Conservation (phyloP, 2,888 invertebrate species). For the Cephus pulcher region DNA sequence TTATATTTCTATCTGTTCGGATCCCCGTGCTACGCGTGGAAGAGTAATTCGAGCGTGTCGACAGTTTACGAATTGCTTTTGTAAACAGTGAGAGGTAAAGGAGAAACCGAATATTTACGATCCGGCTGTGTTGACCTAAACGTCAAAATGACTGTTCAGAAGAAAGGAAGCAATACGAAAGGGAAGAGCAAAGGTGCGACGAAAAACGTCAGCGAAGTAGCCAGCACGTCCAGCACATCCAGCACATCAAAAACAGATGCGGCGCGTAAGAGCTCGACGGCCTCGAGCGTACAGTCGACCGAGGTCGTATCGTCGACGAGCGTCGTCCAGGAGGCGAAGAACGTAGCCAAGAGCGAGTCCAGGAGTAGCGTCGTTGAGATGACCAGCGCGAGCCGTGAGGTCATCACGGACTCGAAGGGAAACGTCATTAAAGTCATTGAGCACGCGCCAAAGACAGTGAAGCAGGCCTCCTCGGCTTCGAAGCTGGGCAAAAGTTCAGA, state of each 20-base stretch:
- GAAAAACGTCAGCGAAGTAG: constrained; percentile 28
- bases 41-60: not conserved
- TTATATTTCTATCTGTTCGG: not conserved
- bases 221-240: constrained; percentile 22
- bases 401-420: constrained; percentile 56
- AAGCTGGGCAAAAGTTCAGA: constrained; percentile 38
- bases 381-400: constrained; percentile 52
- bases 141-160: constrained; percentile 39
- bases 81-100: constrained; percentile 12
- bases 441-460: constrained; percentile 34
- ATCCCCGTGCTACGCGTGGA: not conserved
- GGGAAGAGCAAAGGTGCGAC: constrained; percentile 24
- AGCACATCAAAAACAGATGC: constrained; percentile 27
- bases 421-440: constrained; percentile 54
- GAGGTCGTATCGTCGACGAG: constrained; percentile 49
- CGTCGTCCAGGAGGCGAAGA: constrained; percentile 51
- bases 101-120: not conserved
- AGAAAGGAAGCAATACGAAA: constrained; percentile 33
- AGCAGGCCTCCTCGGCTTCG: constrained; percentile 27
- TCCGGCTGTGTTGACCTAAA: constrained; percentile 5
- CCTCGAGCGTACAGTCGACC: constrained; percentile 32
- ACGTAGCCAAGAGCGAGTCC: constrained; percentile 44
- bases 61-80: not conserved
- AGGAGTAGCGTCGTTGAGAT: constrained; percentile 50
- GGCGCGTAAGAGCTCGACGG: constrained; percentile 27